Conservation (phyloP, 2,888 invertebrate species). For the Biston betularia region DNA sequence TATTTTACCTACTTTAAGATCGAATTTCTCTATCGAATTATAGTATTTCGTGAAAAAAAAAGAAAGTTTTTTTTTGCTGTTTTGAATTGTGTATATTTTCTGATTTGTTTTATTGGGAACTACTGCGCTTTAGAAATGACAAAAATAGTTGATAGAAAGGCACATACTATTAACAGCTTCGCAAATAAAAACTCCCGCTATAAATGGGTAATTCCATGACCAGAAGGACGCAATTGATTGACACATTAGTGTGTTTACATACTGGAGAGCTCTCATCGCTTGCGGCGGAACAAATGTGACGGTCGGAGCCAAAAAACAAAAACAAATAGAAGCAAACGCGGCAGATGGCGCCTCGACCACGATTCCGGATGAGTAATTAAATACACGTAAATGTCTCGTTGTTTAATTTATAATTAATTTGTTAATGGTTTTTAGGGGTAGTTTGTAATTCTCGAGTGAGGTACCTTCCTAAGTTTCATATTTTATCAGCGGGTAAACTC, state of each 20-base stretch:
- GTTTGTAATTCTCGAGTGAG: too few relatives aligned
- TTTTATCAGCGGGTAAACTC: too few relatives aligned
- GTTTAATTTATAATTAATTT: slow-evolving; percentile 8
- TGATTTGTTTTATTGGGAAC: too few relatives aligned
- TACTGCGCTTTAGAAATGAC: neutral
- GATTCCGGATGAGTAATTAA: slow-evolving; percentile 18
- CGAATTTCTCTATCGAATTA: too few relatives aligned
- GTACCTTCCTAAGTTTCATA: too few relatives aligned
- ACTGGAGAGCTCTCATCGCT: slow-evolving; percentile 30
- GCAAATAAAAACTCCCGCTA: slow-evolving; percentile 9
- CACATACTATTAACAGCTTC: neutral
- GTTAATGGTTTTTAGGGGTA: neutral
- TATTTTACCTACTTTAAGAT: too few relatives aligned
- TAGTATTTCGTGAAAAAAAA: too few relatives aligned
- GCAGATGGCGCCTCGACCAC: slow-evolving; percentile 56
- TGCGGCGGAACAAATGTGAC: slow-evolving; percentile 61
- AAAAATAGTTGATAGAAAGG: neutral
- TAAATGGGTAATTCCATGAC: slow-evolving; percentile 12
- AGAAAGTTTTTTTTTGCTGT: too few relatives aligned
- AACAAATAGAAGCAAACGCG: slow-evolving; percentile 51
- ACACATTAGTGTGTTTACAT: slow-evolving; percentile 50
- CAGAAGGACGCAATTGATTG: slow-evolving; percentile 51
- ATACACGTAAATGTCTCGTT: neutral
- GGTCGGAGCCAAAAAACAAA: slow-evolving; percentile 42
- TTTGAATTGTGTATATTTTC: too few relatives aligned